Base-by-base conservation (phyloP, 2,888 invertebrate genomes). In the Leucania comma region DNA sequence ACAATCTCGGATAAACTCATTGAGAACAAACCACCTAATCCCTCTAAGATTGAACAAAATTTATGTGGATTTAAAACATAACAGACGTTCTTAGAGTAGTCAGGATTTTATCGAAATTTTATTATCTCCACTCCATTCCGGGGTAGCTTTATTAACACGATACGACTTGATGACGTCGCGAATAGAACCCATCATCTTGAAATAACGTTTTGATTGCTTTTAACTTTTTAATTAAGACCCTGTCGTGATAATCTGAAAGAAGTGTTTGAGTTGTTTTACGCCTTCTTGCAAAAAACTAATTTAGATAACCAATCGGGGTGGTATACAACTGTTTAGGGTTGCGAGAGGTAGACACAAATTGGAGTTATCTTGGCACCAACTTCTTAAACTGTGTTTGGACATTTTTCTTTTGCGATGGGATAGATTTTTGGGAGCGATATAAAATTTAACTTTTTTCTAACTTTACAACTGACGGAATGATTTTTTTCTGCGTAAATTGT, bases 11-110 rank as follows among this genome's bases (percentile, higher is more conserved):
- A 72, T 77, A 80, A 84, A 76, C 66, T 75, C 78, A 78, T 78
- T 83, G 73, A 64, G 75, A 81, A 83, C 78, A 77, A 83, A 67
- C 84, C 77, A 70, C 69, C 69, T 90, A 92, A 92, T 90, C 89
- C 90, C 76, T 89, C 86, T 90, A 87, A 89, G 90, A 92, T 91
- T 91, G 87, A 87, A 87, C 84, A 85, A 88, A 91, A 91, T 93
- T 90, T 91, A 90, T 90, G 87, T 88, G 83, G 87, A 89, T 88
- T 88, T 90, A 89, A 82, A 90, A 88, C 87, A 85, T 84, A 88
- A 87, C 87, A 88, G 83, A 74, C 82, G 81, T 83, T 72, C 78
- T 78, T 83, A 82, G 85, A 86, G 83, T 83, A 84, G 84, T 80
- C 60, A 67, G 74, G 72, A 80, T 82, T 82, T 86, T 87, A 88